phyloP scores from a whole-genome alignment of 1,140 invertebrate species.

The Achatina immaculata region DNA sequence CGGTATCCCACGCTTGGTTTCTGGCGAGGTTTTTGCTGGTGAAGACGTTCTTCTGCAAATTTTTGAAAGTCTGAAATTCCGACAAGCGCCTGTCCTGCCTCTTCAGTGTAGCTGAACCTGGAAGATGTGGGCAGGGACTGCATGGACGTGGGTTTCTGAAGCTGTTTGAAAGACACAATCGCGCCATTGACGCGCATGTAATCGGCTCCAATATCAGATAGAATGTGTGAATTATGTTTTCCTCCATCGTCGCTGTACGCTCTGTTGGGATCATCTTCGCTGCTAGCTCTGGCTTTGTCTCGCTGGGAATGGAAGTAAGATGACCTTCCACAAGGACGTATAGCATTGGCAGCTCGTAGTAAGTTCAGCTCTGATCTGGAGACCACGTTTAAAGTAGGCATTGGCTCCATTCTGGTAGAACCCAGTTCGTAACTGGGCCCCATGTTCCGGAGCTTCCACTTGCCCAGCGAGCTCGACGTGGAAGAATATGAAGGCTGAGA shows the following conservation, averaged over 20 bases:
- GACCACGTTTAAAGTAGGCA: slow-evolving; percentile 31
- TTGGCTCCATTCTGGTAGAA: slow-evolving; percentile 24
- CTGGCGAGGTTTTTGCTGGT: slow-evolving; percentile 53
- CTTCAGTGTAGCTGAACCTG: slow-evolving; percentile 77
- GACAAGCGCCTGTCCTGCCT: slow-evolving; percentile 61
- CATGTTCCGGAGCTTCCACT: slow-evolving; percentile 38
- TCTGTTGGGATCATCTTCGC: slow-evolving; percentile 48
- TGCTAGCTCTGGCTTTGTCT: slow-evolving; percentile 40
- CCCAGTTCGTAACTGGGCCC: slow-evolving; percentile 37
- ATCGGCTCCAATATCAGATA: slow-evolving; percentile 91
- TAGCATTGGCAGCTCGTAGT: slow-evolving; percentile 17
- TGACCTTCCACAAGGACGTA: slow-evolving; percentile 29
- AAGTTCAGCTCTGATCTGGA: slow-evolving; percentile 36
- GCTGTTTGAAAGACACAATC: slow-evolving; percentile 95
- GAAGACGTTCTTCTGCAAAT: slow-evolving; percentile 80
- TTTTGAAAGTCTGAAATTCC: slow-evolving; percentile 79
- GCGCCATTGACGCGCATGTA: slow-evolving; percentile 96
- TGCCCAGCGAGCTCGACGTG: slow-evolving; percentile 8
- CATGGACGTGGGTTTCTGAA: slow-evolving; percentile 93
- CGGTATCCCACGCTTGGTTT: slow-evolving; percentile 98
- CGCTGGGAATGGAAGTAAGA: slow-evolving; percentile 38
- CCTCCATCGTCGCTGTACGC: slow-evolving; percentile 43
- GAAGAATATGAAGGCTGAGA: neutral
- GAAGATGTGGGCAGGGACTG: slow-evolving; percentile 85
- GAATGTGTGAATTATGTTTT: slow-evolving; percentile 44